Base-by-base conservation (phyloP, 64 coral and sea anemone species). In the Montipora efflorescens region DNA sequence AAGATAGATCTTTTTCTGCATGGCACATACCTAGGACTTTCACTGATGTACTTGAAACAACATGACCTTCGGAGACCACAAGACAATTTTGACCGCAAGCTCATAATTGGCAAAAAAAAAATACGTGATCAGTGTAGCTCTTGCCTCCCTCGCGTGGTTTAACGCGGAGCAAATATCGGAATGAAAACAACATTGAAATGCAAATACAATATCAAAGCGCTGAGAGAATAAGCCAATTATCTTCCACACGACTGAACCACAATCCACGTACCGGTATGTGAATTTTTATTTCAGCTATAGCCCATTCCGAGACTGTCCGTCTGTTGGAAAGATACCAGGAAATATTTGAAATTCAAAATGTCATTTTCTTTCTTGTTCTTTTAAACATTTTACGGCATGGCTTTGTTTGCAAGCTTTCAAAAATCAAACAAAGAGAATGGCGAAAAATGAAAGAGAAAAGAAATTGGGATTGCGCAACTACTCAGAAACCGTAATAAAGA, bases 141-240 rank as follows among this genome's bases (percentile, higher is more conserved):
- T 61, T 2, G 13, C 9, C 10, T 13, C 61, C 44, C 66, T 0
- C 28, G 5, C 0, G 14, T 16, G 4, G 49, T 71, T 22, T 20
- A 15, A 86, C 46, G 53, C 7, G 0, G 82, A 71, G 66, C 45
- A 48, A 44, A 82, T 82, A 66, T 82, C 10, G 13, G 58, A 22
- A 64, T 12, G n/a, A 0, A 67, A 46, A 67, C 62, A 67, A 67
- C 11, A 4, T 15, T 67, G 15, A 1, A 10, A 72, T n/a, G 48
- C 15, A 49, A 8, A 22, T n/a, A 68, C 66, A 71, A 71, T 71
- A 86, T 68, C 9, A 84, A 48, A 19, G 49, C 19, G 16, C 44
- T 45, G 46, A 18, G 64, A 50, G 71, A 78, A 86, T 50, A 51
- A 48, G 18, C 16, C 66, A 86, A 7, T 86, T 86, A n/a, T 72